phyloP scores from a whole-genome alignment of 2,113 vertebrate genomes.

The Chinchilla lanigera region DNA sequence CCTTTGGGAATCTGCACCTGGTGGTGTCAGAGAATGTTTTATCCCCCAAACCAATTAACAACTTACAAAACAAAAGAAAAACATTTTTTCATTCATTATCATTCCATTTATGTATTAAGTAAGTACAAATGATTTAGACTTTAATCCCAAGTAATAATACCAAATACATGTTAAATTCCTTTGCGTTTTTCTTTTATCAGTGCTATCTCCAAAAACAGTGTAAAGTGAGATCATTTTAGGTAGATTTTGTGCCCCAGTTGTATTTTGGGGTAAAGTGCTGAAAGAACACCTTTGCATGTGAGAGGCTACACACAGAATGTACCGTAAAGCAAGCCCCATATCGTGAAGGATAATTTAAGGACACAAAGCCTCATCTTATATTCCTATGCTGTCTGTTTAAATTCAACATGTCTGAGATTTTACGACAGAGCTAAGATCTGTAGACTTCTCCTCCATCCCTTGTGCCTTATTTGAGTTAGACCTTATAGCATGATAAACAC shows the following conservation, averaged over 20 bases:
- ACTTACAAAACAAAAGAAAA: not conserved
- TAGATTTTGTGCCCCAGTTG: not conserved
- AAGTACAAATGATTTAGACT: not conserved
- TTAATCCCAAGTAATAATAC: not conserved
- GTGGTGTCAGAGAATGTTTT: not conserved
- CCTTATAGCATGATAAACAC: not conserved
- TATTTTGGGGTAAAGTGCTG: no score
- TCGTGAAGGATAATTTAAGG: not conserved
- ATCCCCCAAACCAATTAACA: not conserved
- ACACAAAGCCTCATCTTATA: not conserved
- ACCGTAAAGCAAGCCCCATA: no score
- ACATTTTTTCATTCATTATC: not conserved
- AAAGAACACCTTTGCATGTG: not conserved
- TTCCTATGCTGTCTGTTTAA: not conserved
- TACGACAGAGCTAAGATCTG: not conserved
- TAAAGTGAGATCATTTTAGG: not conserved
- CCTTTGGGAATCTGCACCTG: not conserved
- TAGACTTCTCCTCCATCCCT: not conserved
- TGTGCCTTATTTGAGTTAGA: not conserved
- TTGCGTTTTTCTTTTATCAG: not conserved
- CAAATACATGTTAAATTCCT: not conserved
- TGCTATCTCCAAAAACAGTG: not conserved
- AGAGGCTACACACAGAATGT: not conserved
- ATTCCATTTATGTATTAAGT: not conserved
- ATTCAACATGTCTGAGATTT: not conserved